A percentile compares a stretch with the other conserved stretches of the same genome.
These are phyloP conservation scores for Tachina fera DNA, from an alignment of 2,888 invertebrate genomes.

Conservation along the genomic window DNA sequence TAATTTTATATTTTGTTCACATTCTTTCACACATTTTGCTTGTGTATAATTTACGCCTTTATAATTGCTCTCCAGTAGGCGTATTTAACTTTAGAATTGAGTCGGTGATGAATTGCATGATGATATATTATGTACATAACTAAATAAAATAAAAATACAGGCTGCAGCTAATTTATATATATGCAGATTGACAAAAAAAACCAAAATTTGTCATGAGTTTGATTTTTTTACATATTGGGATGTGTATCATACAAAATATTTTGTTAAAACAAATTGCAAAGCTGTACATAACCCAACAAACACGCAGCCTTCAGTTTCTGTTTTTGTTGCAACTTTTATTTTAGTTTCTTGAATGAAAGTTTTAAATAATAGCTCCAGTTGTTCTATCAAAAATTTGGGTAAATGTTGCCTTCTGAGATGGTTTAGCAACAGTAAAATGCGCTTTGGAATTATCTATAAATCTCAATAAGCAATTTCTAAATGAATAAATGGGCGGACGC, in stretches of 20 bases:
- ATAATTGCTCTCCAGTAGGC: conserved; percentile 70
- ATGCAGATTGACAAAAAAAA: conserved; percentile 2
- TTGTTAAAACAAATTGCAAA: background rate
- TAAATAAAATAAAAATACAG: background rate
- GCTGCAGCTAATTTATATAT: conserved; percentile 65
- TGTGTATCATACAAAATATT: conserved; percentile 12
- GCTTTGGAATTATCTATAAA: too few relatives aligned
- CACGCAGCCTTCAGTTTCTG: background rate
- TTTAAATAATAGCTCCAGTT: too few relatives aligned
- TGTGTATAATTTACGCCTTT: conserved; percentile 65
- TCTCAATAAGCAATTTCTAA: too few relatives aligned
- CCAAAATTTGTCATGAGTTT: conserved; percentile 1
- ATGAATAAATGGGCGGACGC: too few relatives aligned
- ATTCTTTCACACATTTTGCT: conserved; percentile 48
- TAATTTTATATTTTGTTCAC: conserved; percentile 53
- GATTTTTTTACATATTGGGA: background rate
- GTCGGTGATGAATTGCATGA: conserved; percentile 57
- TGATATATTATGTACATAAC: too few relatives aligned
- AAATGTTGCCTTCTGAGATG: too few relatives aligned
- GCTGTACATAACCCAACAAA: background rate
- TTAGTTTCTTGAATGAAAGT: too few relatives aligned
- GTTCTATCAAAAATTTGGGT: too few relatives aligned
- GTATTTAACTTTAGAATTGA: conserved; percentile 66
- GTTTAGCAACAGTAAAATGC: too few relatives aligned
- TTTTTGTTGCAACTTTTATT: too few relatives aligned